Evolutionary conservation across 2,797 vertebrate species (phyloP).

Genomic region (Hippopotamyrus pictus): DNA sequence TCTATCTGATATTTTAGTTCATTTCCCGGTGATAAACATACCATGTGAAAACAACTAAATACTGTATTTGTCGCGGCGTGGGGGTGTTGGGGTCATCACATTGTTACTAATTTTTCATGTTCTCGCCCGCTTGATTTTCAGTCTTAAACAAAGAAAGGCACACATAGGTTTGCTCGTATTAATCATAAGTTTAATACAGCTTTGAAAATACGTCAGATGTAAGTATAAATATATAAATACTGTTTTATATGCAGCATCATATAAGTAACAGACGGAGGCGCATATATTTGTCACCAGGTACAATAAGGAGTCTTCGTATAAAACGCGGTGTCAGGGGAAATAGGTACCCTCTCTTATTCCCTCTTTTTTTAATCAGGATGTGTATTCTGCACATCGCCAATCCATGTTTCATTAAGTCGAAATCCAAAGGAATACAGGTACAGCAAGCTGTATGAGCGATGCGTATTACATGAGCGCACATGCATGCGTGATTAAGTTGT

Average conservation of each 20-base stretch:
- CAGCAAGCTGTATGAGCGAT: not conserved
- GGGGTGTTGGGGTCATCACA: not conserved
- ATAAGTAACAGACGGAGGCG: slow-evolving; percentile 37
- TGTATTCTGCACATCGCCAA: not conserved
- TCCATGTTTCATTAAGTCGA: not conserved
- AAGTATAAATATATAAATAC: slow-evolving; percentile 59
- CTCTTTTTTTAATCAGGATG: not conserved
- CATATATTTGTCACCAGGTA: slow-evolving; percentile 35
- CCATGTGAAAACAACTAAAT: not conserved
- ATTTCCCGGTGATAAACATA: not conserved
- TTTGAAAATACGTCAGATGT: slow-evolving; percentile 31
- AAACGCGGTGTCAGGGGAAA: slow-evolving; percentile 21
- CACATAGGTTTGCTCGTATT: not conserved
- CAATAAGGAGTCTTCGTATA: slow-evolving; percentile 28
- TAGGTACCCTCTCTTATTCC: not conserved
- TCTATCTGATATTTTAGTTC: not conserved
- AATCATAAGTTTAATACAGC: slow-evolving; percentile 43
- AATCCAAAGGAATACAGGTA: not conserved
- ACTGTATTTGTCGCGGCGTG: not conserved
- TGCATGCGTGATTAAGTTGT: not conserved
- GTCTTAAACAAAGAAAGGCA: not conserved
- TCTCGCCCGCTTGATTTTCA: not conserved
- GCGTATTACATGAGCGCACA: not conserved
- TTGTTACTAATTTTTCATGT: not conserved
- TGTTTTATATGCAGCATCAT: slow-evolving; percentile 54